Percentiles rank a stretch among this genome's conserved stretches.
phyloP scores from a whole-genome alignment of 2,113 vertebrate species.

The Alectura lathami region DNA sequence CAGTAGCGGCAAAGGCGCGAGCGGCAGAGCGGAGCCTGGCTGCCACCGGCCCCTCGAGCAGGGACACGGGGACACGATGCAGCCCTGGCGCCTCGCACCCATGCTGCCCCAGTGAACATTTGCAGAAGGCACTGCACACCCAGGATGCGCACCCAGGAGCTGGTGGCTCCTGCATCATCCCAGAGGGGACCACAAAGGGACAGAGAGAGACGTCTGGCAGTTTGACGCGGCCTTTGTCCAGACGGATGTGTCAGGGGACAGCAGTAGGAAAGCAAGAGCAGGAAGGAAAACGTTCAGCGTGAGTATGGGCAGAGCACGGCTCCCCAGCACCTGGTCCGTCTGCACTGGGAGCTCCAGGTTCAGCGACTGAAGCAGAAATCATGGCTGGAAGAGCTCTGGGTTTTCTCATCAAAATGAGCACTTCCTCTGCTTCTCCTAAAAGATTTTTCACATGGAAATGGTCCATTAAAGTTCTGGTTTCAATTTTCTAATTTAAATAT shows the following conservation, averaged over 20 bases:
- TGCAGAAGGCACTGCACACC: neutral
- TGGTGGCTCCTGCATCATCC: neutral
- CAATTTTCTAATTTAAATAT: neutral
- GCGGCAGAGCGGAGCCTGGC: neutral
- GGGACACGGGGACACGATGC: neutral
- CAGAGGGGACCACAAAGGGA: neutral
- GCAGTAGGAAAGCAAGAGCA: neutral
- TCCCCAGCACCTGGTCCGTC: neutral
- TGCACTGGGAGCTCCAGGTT: neutral
- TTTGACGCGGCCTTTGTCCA: neutral
- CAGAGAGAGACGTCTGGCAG: neutral
- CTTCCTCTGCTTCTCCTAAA: neutral
- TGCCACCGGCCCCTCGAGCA: neutral
- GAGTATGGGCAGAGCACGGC: neutral
- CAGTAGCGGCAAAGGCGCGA: neutral
- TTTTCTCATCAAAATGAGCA: neutral
- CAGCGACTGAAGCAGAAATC: neutral
- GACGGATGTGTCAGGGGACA: neutral
- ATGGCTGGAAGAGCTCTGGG: neutral
- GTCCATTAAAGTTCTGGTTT: neutral
- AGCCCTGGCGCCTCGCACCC: accelerated
- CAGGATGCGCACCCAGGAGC: accelerated
- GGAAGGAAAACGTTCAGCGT: neutral
- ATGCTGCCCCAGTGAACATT: accelerated
- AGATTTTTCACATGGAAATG: neutral